A percentile compares a stretch with the other conserved stretches of the same genome.
Conservation (phyloP, 1,140 invertebrate species). For the Apis mellifera region DNA sequence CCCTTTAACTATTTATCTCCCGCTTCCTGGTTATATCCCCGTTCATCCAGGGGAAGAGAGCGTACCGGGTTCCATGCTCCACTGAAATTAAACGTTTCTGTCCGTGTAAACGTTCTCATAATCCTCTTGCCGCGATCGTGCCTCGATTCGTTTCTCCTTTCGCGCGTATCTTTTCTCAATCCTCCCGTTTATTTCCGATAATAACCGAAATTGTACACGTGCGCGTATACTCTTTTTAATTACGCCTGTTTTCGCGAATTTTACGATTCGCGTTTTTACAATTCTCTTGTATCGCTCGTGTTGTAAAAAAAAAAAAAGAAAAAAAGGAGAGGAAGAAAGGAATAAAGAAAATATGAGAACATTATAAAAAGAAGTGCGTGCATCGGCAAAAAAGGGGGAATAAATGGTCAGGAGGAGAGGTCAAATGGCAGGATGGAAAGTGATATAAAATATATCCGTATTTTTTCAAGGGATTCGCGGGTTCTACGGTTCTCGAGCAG, state of each 20-base stretch:
- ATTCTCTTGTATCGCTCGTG: too few relatives aligned
- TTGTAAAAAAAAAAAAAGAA: too few relatives aligned
- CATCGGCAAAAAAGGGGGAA: background rate
- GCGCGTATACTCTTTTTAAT: conserved; percentile 14
- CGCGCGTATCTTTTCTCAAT: background rate
- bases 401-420: conserved; percentile 21
- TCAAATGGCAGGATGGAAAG: conserved; percentile 54
- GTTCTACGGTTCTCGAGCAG: conserved; percentile 36
- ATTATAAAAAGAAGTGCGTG: background rate
- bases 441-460: conserved; percentile 75
- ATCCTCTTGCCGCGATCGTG: background rate
- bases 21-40: conserved; percentile 10
- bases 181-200: background rate
- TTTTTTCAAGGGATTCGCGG: conserved; percentile 71
- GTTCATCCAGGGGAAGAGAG: background rate
- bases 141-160: background rate
- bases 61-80: background rate
- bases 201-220: background rate
- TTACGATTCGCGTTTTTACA: too few relatives aligned
- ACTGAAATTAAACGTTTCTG: background rate
- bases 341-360: background rate
- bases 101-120: background rate
- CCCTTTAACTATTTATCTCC: conserved; percentile 27
- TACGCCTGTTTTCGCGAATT: too few relatives aligned
- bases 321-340: too few relatives aligned